These are phyloP conservation scores for Tipula unca DNA, from an alignment of 2,888 invertebrate genomes.

Conservation along the genomic window DNA sequence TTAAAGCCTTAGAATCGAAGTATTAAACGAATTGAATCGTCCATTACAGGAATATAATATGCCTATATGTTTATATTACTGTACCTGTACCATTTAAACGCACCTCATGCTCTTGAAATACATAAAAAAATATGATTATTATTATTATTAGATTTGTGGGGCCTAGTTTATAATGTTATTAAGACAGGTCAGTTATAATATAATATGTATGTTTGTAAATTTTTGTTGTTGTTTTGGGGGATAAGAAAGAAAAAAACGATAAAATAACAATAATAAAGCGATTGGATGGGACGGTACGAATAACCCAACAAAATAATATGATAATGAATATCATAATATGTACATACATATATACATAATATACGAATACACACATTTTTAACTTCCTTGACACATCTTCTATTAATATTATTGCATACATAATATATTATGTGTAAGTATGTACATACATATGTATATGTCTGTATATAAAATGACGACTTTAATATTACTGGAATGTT, in stretches of 20 bases:
- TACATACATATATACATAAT: background rate
- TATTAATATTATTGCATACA: background rate
- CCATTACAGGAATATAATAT: background rate
- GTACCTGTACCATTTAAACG: background rate
- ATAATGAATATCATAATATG: no score
- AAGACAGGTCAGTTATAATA: background rate
- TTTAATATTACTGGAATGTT: background rate
- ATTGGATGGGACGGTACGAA: background rate
- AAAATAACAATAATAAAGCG: background rate
- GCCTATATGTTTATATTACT: background rate
- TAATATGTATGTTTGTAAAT: background rate
- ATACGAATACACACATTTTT: background rate
- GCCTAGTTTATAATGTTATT: background rate
- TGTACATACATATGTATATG: no score
- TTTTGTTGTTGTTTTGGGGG: background rate
- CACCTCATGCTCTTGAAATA: background rate
- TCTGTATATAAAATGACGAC: background rate
- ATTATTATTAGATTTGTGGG: background rate
- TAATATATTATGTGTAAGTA: background rate
- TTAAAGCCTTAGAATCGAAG: no score
- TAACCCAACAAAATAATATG: background rate
- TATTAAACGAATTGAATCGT: background rate
- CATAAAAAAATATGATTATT: background rate
- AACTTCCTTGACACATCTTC: background rate
- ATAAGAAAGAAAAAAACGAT: background rate